These are phyloP conservation scores for Solen grandis DNA, from an alignment of 1,140 invertebrate genomes.

Conservation along the genomic window DNA sequence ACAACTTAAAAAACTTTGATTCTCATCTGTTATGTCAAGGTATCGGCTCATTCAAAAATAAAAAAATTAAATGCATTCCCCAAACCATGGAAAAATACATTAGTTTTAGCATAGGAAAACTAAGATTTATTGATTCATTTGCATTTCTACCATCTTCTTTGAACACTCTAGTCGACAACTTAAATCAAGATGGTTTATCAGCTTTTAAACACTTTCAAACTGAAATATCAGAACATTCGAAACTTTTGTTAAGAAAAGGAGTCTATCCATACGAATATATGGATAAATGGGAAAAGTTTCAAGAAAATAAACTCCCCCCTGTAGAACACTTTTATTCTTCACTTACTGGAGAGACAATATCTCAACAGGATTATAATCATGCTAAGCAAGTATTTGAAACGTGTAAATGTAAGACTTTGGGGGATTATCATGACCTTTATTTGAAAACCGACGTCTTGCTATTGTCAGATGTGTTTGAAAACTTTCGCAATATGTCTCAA, in stretches of 20 bases:
- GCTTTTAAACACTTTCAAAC: slow-evolving; percentile 35
- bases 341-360: slow-evolving; percentile 31
- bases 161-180: slow-evolving; percentile 47
- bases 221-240: slow-evolving; percentile 27
- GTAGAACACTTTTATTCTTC: slow-evolving; percentile 32
- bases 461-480: slow-evolving; percentile 50
- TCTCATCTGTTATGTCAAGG: slow-evolving; percentile 74
- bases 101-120: slow-evolving; percentile 38
- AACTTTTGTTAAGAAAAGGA: slow-evolving; percentile 48
- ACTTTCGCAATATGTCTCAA: slow-evolving; percentile 30
- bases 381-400: slow-evolving; percentile 21
- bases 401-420: slow-evolving; percentile 12
- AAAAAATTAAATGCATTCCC: slow-evolving; percentile 74
- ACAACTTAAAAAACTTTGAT: slow-evolving; percentile 80
- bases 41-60: slow-evolving; percentile 65
- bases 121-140: slow-evolving; percentile 54
- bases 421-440: slow-evolving; percentile 52
- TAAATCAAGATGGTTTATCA: slow-evolving; percentile 36
- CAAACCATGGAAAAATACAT: slow-evolving; percentile 78
- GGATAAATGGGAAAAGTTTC: slow-evolving; percentile 47
- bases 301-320: slow-evolving; percentile 50
- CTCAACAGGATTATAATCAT: slow-evolving; percentile 39
- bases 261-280: slow-evolving; percentile 57
- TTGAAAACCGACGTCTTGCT: slow-evolving; percentile 37
- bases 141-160: slow-evolving; percentile 45